A percentile compares a stretch with the other conserved stretches of the same genome.
These are phyloP conservation scores for Ciconia maguari DNA, from an alignment of 2,113 vertebrate genomes.

Conservation along the genomic window DNA sequence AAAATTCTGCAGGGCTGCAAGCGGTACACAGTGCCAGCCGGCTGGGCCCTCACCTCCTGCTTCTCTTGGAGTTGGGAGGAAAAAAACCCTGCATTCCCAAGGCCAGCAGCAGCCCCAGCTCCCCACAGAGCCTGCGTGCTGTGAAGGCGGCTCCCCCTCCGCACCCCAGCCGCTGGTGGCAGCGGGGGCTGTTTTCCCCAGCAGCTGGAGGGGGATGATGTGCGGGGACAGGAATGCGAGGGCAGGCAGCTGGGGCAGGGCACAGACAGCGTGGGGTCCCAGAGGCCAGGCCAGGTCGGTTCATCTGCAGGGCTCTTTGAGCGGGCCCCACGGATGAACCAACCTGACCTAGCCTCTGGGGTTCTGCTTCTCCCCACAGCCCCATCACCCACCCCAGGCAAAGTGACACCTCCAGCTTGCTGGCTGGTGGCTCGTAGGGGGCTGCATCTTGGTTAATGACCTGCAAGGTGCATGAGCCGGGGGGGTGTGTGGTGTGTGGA, in stretches of 20 bases:
- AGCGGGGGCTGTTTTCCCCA: constrained; percentile 46
- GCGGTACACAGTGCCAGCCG: neutral
- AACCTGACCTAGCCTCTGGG: neutral
- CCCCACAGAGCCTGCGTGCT: neutral
- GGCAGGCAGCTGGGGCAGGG: constrained; percentile 9
- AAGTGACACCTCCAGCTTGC: neutral
- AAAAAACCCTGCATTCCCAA: neutral
- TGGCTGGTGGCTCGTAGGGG: neutral
- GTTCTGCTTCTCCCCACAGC: neutral
- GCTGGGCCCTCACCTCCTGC: neutral
- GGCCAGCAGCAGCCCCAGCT: constrained; percentile 1
- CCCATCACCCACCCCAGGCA: neutral
- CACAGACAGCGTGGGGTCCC: constrained; percentile 41
- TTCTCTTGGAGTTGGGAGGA: neutral
- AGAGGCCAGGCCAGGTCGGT: neutral
- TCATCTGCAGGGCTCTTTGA: neutral
- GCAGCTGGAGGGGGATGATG: constrained; percentile 43
- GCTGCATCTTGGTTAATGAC: neutral
- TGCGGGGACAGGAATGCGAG: neutral
- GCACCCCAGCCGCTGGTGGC: neutral
- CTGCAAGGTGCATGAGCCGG: neutral
- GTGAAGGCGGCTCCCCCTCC: neutral
- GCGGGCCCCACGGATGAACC: neutral
- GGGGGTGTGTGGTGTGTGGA: neutral
- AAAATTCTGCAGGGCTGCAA: neutral